Evolutionary conservation across 2,797 vertebrate genomes (phyloP).

Genomic region (Parauchenoglanis ngamensis): DNA sequence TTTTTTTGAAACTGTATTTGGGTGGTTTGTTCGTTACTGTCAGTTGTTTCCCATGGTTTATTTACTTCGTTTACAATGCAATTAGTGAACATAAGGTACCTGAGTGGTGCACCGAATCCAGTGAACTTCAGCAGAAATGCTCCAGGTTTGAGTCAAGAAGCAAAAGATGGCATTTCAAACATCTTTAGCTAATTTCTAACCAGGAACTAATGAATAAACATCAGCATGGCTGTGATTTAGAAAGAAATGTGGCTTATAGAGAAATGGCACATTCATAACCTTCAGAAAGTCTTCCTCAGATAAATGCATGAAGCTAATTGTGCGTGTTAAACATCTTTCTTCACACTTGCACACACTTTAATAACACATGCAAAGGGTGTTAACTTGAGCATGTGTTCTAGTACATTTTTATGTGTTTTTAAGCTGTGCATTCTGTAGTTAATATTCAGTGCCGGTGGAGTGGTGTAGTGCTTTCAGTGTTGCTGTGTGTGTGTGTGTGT

Average conservation of each 20-base stretch:
- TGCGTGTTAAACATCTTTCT: constrained; percentile 29
- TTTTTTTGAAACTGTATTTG: background rate
- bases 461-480: constrained; percentile 62
- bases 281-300: constrained; percentile 11
- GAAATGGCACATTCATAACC: background rate
- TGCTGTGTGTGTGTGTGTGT: background rate
- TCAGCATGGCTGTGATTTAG: background rate
- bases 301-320: constrained; percentile 35
- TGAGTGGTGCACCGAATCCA: background rate
- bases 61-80: background rate
- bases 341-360: constrained; percentile 24
- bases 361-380: constrained; percentile 26
- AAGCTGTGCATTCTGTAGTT: constrained; percentile 26
- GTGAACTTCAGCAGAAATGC: background rate
- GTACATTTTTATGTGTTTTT: constrained; percentile 21
- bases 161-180: background rate
- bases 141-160: background rate
- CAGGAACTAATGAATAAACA: constrained; percentile 21
- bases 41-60: background rate
- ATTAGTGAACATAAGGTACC: background rate
- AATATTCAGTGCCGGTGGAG: constrained; percentile 52
- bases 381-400: constrained; percentile 31
- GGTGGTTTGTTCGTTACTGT: background rate
- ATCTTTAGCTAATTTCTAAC: background rate
- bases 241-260: constrained; percentile 11